These are phyloP conservation scores for Pelodytes ibericus DNA, from an alignment of 2,797 vertebrate genomes.

Conservation along the genomic window DNA sequence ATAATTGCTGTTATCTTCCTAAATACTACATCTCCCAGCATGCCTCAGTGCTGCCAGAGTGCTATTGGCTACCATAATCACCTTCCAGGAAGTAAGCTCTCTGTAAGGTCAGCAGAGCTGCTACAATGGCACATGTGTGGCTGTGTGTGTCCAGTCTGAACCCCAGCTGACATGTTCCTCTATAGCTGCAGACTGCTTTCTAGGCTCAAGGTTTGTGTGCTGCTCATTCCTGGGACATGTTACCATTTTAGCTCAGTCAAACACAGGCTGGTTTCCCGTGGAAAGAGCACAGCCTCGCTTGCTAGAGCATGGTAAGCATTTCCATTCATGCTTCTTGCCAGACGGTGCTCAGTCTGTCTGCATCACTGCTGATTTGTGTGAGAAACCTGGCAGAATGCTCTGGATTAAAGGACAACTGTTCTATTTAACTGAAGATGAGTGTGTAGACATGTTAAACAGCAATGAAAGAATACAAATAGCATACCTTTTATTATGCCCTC, in stretches of 20 bases:
- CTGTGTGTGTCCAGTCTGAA: not conserved
- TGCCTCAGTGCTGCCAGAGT: not conserved
- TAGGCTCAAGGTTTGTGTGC: not conserved
- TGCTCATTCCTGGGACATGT: no score
- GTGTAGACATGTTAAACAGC: no score
- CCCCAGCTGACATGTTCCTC: slow-evolving; percentile 14
- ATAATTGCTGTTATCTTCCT: no score
- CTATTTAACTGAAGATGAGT: no score
- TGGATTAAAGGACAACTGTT: no score
- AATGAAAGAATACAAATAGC: no score
- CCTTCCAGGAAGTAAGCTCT: slow-evolving; percentile 8
- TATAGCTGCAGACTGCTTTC: not conserved
- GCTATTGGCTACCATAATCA: slow-evolving; percentile 10
- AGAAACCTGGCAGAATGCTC: no score
- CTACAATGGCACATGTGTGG: not conserved
- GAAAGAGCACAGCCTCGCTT: not conserved
- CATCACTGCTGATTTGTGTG: no score
- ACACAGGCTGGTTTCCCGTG: not conserved
- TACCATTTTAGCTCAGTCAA: not conserved
- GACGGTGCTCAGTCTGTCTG: not conserved
- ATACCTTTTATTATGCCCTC: no score
- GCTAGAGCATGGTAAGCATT: not conserved
- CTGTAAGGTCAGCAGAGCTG: not conserved
- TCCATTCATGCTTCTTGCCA: no score
- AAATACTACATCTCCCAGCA: slow-evolving; percentile 40